Evolutionary conservation across 1,140 invertebrate species (phyloP).

Genomic region (Drosophila pandora): DNA sequence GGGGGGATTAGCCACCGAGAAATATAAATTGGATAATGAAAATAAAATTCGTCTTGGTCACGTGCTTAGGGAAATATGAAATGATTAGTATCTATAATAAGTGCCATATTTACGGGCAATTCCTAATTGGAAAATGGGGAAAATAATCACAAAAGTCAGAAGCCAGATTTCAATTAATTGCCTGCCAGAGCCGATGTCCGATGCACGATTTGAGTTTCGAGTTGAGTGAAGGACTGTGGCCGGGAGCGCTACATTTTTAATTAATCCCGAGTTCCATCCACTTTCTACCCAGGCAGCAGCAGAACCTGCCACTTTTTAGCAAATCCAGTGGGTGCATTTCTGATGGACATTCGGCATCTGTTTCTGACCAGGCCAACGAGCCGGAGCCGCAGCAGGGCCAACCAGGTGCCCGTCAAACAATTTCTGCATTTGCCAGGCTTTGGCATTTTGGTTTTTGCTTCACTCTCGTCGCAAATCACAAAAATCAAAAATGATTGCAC

Average conservation of each 20-base stretch:
- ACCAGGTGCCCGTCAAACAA: constrained; percentile 19
- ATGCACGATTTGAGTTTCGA: neutral
- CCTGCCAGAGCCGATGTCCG: constrained; percentile 49
- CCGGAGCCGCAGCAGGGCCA: neutral
- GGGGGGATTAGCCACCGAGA: constrained; percentile 33
- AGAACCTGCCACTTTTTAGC: constrained; percentile 47
- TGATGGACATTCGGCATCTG: constrained; percentile 74
- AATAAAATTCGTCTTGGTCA: constrained; percentile 75
- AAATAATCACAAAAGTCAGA: constrained; percentile 20
- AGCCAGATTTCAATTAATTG: constrained; percentile 66
- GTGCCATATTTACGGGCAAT: neutral
- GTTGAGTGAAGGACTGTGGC: constrained; percentile 59
- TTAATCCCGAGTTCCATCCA: constrained; percentile 44
- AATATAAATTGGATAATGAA: constrained; percentile 59
- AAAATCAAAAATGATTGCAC: constrained; percentile 55
- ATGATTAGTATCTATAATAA: constrained; percentile 55
- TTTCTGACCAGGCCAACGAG: constrained; percentile 56
- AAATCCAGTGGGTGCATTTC: constrained; percentile 69
- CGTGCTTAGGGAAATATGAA: constrained; percentile 65
- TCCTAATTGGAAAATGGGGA: constrained; percentile 10
- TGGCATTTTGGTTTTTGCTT: constrained; percentile 41
- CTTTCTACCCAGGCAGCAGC: neutral
- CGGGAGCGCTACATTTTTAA: constrained; percentile 62
- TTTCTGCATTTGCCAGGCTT: constrained; percentile 59
- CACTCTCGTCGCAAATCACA: constrained; percentile 26